These are phyloP conservation scores for Parazoanthus darwini DNA, from an alignment of 92 coral and sea anemone genomes.

Conservation along the genomic window DNA sequence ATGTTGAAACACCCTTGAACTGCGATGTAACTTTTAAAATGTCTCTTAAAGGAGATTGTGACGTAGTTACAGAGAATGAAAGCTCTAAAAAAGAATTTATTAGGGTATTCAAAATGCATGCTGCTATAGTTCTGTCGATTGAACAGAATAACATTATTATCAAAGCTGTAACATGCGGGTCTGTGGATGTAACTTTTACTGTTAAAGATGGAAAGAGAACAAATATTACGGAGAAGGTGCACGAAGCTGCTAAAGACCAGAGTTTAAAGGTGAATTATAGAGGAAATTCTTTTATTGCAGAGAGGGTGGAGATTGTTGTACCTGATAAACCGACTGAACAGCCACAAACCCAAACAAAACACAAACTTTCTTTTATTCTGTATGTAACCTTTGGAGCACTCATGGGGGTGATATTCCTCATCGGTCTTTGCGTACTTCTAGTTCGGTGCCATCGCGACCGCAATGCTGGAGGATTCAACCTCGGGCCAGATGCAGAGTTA, in stretches of 20 bases:
- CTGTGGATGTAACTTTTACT: constrained; percentile 69
- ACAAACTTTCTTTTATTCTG: constrained; percentile 65
- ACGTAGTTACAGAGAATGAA: constrained; percentile 1
- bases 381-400: constrained; percentile 83
- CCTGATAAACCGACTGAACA: constrained; percentile 36
- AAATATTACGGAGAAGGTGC: constrained; percentile 48
- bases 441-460: constrained; percentile 80
- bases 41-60: constrained; percentile 17
- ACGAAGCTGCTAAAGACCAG: constrained; percentile 47
- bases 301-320: constrained; percentile 41
- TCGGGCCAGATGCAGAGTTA: constrained; percentile 58
- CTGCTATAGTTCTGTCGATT: constrained; percentile 42
- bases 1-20: neutral
- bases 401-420: constrained; percentile 74
- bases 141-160: constrained; percentile 38
- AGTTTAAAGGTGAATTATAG: constrained; percentile 42
- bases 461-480: constrained; percentile 58
- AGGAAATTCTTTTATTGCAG: constrained; percentile 53
- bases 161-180: constrained; percentile 62
- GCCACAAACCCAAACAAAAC: constrained; percentile 18
- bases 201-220: constrained; percentile 54
- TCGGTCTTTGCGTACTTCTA: constrained; percentile 69
- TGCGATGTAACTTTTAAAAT: constrained; percentile 35
- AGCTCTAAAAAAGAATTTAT: constrained; percentile 36
- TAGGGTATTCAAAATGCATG: constrained; percentile 22